These are phyloP conservation scores for western clawed frog (Xenopus tropicalis) DNA, from an alignment of 2,113 vertebrate genomes.

Conservation along the genomic window DNA sequence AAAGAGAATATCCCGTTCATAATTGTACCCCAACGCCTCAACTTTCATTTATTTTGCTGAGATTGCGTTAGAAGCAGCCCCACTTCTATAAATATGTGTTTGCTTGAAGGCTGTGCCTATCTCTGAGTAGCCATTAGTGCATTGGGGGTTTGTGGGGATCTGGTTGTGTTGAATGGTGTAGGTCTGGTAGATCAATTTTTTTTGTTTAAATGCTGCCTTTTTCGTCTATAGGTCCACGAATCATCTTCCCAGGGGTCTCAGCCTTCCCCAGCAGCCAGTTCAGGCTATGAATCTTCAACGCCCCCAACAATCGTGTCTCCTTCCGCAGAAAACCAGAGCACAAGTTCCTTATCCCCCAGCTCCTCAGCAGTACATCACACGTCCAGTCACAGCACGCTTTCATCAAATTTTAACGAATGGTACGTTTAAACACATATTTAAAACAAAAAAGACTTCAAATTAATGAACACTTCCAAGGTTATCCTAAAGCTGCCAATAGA, in stretches of 20 bases:
- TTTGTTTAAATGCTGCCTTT: constrained; percentile 8
- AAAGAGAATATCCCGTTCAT: too few relatives aligned
- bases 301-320: constrained; percentile 98
- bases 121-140: background rate
- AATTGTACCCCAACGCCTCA: too few relatives aligned
- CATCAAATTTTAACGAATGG: constrained; percentile 99
- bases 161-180: background rate
- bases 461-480: constrained; percentile 75
- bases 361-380: constrained; percentile 95
- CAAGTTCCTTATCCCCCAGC: constrained; percentile 94
- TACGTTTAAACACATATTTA: constrained; percentile 93
- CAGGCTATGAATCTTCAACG: constrained; percentile 97
- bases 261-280: constrained; percentile 96
- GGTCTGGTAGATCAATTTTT: background rate
- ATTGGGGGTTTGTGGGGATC: background rate
- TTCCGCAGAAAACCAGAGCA: constrained; percentile 95
- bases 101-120: too few relatives aligned
- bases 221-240: constrained; percentile 89
- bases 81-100: too few relatives aligned
- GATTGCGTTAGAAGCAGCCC: too few relatives aligned
- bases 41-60: too few relatives aligned
- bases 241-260: constrained; percentile 88
- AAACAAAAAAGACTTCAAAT: constrained; percentile 76
- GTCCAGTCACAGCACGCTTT: constrained; percentile 94
- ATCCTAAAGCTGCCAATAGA: constrained; percentile 73